Evolutionary conservation across 2,797 vertebrate genomes (phyloP).

Genomic region (Myoxocephalus aenaeus): DNA sequence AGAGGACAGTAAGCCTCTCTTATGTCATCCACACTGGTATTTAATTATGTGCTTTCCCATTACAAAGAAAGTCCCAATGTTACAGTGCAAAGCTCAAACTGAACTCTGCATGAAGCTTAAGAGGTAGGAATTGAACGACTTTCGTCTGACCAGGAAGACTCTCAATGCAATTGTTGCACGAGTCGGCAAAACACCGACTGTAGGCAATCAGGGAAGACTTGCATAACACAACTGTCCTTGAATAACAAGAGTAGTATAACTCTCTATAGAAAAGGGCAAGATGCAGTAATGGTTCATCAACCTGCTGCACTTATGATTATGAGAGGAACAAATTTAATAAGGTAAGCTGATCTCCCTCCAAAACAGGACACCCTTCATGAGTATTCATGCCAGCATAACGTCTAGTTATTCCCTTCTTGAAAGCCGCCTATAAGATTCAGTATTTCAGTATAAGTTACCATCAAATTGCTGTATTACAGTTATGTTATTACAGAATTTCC

Average conservation of each 20-base stretch:
- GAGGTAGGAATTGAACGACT: not conserved
- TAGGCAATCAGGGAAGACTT: not conserved
- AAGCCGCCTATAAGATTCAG: not conserved
- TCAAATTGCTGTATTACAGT: not conserved
- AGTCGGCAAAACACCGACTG: not conserved
- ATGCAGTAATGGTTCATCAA: not conserved
- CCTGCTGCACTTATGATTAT: not conserved
- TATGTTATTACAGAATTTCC: not conserved
- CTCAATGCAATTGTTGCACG: not conserved
- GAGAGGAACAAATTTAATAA: not conserved
- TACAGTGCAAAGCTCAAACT: not conserved
- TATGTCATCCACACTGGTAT: not conserved
- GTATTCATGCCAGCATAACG: not conserved
- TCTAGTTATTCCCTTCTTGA: not conserved
- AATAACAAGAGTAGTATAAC: not conserved
- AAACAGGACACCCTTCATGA: not conserved
- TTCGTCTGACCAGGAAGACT: not conserved
- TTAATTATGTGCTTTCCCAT: not conserved
- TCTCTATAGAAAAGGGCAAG: not conserved
- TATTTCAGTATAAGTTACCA: not conserved
- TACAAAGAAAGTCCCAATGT: not conserved
- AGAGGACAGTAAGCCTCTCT: not conserved
- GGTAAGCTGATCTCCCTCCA: not conserved
- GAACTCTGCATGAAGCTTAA: not conserved
- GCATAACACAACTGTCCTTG: not conserved